Percentiles rank a stretch among this genome's conserved stretches.
Evolutionary conservation across 2,888 invertebrate genomes (phyloP).

Genomic region (Creontiades dilutus): DNA sequence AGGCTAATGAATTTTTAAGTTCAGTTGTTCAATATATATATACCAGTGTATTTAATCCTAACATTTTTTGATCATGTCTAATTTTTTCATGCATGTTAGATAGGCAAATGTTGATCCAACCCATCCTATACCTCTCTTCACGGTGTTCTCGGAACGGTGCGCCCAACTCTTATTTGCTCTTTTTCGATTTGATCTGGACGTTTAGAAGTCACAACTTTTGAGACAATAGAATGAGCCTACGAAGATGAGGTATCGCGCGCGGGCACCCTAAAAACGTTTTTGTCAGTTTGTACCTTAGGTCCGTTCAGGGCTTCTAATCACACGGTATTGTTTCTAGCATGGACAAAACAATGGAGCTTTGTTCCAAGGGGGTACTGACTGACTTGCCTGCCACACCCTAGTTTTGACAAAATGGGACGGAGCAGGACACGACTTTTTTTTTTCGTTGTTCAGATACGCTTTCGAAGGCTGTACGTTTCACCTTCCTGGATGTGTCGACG

Average conservation of each 20-base stretch:
- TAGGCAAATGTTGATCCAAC: no score
- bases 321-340: slow-evolving; percentile 58
- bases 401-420: slow-evolving; percentile 52
- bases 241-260: slow-evolving; percentile 18
- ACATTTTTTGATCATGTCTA: no score
- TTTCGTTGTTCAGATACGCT: neutral
- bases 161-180: slow-evolving; percentile 50
- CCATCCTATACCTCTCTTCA: neutral
- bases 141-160: neutral
- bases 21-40: no score
- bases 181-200: slow-evolving; percentile 59
- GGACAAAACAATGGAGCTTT: slow-evolving; percentile 62
- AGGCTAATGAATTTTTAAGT: no score
- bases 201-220: slow-evolving; percentile 13
- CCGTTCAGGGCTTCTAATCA: slow-evolving; percentile 62
- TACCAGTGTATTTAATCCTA: no score
- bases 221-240: slow-evolving; percentile 59
- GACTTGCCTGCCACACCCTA: slow-evolving; percentile 44
- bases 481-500: neutral
- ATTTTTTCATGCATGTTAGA: no score
- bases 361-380: slow-evolving; percentile 12
- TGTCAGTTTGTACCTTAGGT: slow-evolving; percentile 52
- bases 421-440: slow-evolving; percentile 48
- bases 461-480: slow-evolving; percentile 26
- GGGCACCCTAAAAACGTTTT: slow-evolving; percentile 50